Percentiles rank a stretch among this genome's conserved stretches.
These are phyloP conservation scores for Anthonomus grandis DNA, from an alignment of 1,140 invertebrate species.

Conservation along the genomic window DNA sequence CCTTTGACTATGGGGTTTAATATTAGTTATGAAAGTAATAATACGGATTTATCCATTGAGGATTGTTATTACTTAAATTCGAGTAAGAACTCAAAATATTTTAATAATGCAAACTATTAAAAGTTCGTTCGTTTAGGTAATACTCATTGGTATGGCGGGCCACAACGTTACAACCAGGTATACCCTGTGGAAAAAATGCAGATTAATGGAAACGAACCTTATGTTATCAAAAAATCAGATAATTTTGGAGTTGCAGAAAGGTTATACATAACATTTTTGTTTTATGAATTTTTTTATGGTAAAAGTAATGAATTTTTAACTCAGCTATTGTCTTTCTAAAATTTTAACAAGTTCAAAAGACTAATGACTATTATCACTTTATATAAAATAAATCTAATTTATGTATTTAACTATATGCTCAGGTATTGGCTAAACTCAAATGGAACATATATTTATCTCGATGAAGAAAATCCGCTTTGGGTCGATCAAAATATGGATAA, in stretches of 20 bases:
- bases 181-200: slow-evolving; percentile 66
- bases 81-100: background rate
- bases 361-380: too few species aligned
- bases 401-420: slow-evolving; percentile 46
- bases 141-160: slow-evolving; percentile 30
- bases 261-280: slow-evolving; percentile 63
- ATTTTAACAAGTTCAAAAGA: slow-evolving; percentile 66
- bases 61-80: slow-evolving; percentile 24
- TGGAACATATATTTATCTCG: slow-evolving; percentile 63
- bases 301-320: too few species aligned
- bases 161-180: slow-evolving; percentile 11
- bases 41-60: slow-evolving; percentile 1
- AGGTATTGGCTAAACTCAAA: slow-evolving; percentile 71
- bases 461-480: slow-evolving; percentile 64
- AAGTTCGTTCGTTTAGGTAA: background rate
- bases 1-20: slow-evolving; percentile 17
- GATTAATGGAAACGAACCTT: slow-evolving; percentile 50
- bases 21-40: slow-evolving; percentile 16
- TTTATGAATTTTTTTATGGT: slow-evolving; percentile 52
- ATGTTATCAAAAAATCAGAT: slow-evolving; percentile 59
- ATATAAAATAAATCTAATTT: too few species aligned
- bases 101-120: background rate
- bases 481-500: slow-evolving; percentile 64
- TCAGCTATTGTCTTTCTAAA: too few species aligned
- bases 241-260: slow-evolving; percentile 66